phyloP scores from a whole-genome alignment of 2,888 invertebrate species.

The Cerceris ruficornis region DNA sequence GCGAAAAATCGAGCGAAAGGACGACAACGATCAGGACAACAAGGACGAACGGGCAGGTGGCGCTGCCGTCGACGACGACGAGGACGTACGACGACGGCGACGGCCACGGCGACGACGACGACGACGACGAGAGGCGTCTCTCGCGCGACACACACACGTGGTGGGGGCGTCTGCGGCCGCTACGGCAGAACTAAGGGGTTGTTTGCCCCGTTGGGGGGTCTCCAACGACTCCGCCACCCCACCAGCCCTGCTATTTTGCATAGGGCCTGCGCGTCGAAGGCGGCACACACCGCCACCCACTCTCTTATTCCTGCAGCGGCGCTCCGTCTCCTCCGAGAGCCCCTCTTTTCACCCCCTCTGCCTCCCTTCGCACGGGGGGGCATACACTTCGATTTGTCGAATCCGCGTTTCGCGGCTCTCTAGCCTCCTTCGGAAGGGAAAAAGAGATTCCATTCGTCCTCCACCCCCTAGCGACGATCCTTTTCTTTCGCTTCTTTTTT shows the following conservation, averaged over 20 bases:
- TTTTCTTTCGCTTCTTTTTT: constrained; percentile 43
- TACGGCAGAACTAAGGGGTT: constrained; percentile 81
- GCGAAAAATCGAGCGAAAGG: background rate
- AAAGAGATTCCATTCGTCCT: constrained; percentile 36
- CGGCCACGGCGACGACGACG: constrained; percentile 48
- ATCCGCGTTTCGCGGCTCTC: constrained; percentile 75
- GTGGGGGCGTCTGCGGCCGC: constrained; percentile 81
- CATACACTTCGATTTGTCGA: constrained; percentile 77
- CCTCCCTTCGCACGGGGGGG: constrained; percentile 42
- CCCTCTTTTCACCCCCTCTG: constrained; percentile 18
- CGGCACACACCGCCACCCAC: constrained; percentile 65
- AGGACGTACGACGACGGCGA: constrained; percentile 52
- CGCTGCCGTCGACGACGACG: constrained; percentile 68
- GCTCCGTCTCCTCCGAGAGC: constrained; percentile 53
- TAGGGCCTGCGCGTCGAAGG: constrained; percentile 79
- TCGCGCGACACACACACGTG: constrained; percentile 74
- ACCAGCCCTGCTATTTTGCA: constrained; percentile 77
- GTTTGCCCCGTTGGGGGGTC: constrained; percentile 79
- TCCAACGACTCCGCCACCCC: constrained; percentile 69
- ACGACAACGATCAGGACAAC: background rate
- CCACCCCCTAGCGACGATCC: constrained; percentile 19
- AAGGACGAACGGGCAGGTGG: constrained; percentile 52
- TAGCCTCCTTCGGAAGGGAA: constrained; percentile 40
- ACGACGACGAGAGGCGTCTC: constrained; percentile 71
- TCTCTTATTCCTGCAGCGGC: constrained; percentile 60